Evolutionary conservation across 2,888 invertebrate genomes (phyloP).

Genomic region (Drosophila nr. medialis): DNA sequence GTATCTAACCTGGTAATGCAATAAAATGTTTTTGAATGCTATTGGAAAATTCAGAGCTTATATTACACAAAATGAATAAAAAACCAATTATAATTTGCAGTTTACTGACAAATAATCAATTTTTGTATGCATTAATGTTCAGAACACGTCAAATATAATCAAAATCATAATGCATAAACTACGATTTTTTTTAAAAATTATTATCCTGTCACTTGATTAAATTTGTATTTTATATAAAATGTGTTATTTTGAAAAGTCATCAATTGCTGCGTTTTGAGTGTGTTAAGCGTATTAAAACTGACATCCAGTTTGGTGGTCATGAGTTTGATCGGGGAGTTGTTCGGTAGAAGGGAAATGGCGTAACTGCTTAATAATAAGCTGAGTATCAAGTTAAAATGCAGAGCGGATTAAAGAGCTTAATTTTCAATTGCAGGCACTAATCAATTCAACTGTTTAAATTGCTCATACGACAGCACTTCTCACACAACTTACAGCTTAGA

Average conservation of each 20-base stretch:
- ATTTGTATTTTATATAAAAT: background rate
- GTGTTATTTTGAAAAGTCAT: background rate
- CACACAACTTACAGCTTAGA: conserved; percentile 10
- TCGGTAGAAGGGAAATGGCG: background rate
- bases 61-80: background rate
- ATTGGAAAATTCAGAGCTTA: background rate
- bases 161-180: background rate
- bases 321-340: background rate
- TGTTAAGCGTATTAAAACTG: conserved; percentile 29
- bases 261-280: background rate
- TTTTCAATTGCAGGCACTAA: conserved; percentile 37
- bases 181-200: background rate
- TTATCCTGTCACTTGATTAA: background rate
- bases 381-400: conserved; percentile 21
- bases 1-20: background rate
- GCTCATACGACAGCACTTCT: conserved; percentile 3
- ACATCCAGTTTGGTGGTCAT: conserved; percentile 19
- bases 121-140: background rate
- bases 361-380: conserved; percentile 54
- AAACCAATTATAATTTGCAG: background rate
- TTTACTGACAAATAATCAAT: background rate
- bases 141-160: background rate
- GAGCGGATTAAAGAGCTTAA: conserved; percentile 51
- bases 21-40: background rate
- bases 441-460: conserved; percentile 32